These are phyloP conservation scores for Drosophila ohnishii DNA, from an alignment of 1,140 invertebrate genomes.

Conservation along the genomic window DNA sequence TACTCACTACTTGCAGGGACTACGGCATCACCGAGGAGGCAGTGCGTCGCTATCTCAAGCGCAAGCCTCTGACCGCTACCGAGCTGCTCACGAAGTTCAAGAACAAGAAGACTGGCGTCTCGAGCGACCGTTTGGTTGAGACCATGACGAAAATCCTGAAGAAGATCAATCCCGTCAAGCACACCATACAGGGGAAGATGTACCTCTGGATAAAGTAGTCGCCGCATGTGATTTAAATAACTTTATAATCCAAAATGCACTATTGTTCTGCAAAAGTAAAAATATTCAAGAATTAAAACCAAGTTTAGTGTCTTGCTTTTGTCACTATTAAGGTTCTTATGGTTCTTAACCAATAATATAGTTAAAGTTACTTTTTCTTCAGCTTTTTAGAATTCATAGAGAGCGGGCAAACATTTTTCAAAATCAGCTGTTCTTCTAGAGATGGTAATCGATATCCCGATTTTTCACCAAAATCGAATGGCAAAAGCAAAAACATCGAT, in stretches of 20 bases:
- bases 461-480: background rate
- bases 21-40: conserved; percentile 97
- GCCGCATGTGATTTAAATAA: conserved; percentile 23
- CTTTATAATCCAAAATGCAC: conserved; percentile 12
- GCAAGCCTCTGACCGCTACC: conserved; percentile 98
- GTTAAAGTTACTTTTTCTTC: too few relatives aligned
- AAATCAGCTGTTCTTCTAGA: background rate
- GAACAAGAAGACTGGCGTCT: conserved; percentile 95
- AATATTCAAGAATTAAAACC: conserved; percentile 1
- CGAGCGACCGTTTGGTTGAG: conserved; percentile 94
- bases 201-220: conserved; percentile 87
- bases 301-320: background rate
- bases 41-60: conserved; percentile 94
- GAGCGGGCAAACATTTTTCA: background rate
- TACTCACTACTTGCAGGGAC: conserved; percentile 85
- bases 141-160: conserved; percentile 97
- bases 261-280: background rate
- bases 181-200: conserved; percentile 96
- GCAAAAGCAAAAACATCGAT: background rate
- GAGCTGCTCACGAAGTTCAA: conserved; percentile 97
- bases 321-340: background rate
- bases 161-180: conserved; percentile 96
- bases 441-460: background rate
- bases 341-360: too few relatives aligned
- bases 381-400: too few relatives aligned